Evolutionary conservation across 2,113 vertebrate genomes (phyloP).

Genomic region (Phylloscopus whistleri): DNA sequence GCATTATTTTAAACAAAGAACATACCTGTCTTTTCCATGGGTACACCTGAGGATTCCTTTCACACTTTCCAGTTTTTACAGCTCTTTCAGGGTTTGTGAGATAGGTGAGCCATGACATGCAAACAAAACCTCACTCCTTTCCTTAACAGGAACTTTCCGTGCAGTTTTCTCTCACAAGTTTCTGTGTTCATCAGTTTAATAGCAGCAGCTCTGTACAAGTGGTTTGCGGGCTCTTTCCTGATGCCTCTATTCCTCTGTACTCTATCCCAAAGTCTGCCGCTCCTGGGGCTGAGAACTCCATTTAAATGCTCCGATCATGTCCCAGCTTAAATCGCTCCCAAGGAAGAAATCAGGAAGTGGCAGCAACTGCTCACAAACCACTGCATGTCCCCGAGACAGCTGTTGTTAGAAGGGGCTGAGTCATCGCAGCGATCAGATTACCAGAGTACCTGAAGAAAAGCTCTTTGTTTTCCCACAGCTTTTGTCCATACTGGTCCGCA

Average conservation of each 20-base stretch:
- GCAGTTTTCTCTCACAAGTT: not conserved
- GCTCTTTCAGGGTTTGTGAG: not conserved
- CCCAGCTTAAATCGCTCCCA: not conserved
- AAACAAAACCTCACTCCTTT: not conserved
- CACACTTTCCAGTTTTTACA: not conserved
- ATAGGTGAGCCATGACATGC: not conserved
- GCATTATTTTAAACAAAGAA: not conserved
- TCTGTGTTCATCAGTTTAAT: not conserved
- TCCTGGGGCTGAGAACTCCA: not conserved
- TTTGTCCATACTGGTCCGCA: conserved; percentile 25
- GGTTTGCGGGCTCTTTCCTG: not conserved
- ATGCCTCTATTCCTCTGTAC: not conserved
- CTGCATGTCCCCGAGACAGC: not conserved
- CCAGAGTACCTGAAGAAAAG: conserved; percentile 43
- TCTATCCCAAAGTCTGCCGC: not conserved
- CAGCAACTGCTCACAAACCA: not conserved
- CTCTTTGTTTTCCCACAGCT: conserved; percentile 48
- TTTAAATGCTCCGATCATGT: not conserved
- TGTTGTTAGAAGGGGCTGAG: conserved; percentile 39
- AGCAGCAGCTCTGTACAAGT: not conserved
- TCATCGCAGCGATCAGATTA: conserved; percentile 58
- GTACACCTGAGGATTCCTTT: not conserved
- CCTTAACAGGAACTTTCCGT: not conserved
- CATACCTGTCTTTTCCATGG: conserved; percentile 57
- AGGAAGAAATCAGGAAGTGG: conserved; percentile 38